A percentile compares a stretch with the other conserved stretches of the same genome.
Conservation (phyloP, 2,113 vertebrate genomes). For the Theristicus caerulescens region DNA sequence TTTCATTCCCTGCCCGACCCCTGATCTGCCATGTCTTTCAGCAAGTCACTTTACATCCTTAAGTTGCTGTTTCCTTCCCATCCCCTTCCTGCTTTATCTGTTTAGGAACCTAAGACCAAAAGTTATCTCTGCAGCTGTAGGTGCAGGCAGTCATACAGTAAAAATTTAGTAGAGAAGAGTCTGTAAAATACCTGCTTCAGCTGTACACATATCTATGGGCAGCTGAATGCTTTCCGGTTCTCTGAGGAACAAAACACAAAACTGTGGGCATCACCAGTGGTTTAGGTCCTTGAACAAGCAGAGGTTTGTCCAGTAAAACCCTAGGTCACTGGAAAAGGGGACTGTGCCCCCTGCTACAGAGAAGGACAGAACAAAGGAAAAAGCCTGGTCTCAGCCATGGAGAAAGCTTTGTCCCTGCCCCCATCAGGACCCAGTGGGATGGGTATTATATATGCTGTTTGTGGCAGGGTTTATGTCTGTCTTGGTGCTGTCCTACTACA, state of each 20-base stretch:
- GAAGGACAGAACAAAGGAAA: not conserved
- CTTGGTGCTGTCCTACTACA: not conserved
- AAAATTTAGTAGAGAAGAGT: not conserved
- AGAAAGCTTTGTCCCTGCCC: not conserved
- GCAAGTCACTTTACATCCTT: not conserved
- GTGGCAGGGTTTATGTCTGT: not conserved
- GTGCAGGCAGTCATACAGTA: not conserved
- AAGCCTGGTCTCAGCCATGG: not conserved
- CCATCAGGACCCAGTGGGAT: not conserved
- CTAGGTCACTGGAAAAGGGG: not conserved
- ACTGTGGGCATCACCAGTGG: not conserved
- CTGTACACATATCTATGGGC: accelerated
- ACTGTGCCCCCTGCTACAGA: not conserved
- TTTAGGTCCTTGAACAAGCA: not conserved
- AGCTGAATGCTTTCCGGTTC: not conserved
- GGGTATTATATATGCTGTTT: not conserved
- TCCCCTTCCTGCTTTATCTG: not conserved
- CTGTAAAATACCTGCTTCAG: not conserved
- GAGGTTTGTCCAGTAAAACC: not conserved
- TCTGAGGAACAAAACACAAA: not conserved
- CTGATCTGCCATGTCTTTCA: not conserved
- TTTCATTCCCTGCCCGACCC: not conserved
- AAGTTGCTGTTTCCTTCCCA: not conserved
- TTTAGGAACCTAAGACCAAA: not conserved
- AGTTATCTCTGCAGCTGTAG: not conserved